A percentile compares a stretch with the other conserved stretches of the same genome.
Conservation (phyloP, 2,888 invertebrate genomes). For the Caenorhabditis becei region DNA sequence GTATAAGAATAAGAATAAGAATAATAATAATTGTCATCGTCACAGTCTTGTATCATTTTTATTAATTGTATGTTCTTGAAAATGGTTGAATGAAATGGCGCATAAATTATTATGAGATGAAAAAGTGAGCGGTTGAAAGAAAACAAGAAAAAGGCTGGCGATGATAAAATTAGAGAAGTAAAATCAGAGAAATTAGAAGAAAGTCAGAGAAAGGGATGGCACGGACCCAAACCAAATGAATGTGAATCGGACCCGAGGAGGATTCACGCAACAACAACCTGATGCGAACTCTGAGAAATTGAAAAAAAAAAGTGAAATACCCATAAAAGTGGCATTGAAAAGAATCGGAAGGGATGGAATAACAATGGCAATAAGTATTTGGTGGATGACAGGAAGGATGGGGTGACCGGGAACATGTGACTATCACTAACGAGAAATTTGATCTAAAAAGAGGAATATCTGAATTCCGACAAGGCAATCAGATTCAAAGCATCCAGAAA, state of each 20-base stretch:
- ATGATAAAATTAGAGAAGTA: background rate
- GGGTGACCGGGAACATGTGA: conserved; percentile 37
- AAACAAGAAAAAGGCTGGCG: background rate
- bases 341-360: background rate
- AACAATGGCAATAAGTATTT: conserved; percentile 12
- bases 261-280: conserved; percentile 47
- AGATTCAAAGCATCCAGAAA: conserved; percentile 17
- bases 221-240: conserved; percentile 4
- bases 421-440: conserved; percentile 37
- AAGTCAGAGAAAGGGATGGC: background rate
- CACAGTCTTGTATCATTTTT: background rate
- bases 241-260: conserved; percentile 48
- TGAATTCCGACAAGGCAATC: background rate
- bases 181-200: background rate
- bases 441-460: background rate
- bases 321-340: conserved; percentile 48
- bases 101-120: conserved; percentile 1
- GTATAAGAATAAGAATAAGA: background rate
- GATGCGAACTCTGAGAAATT: conserved; percentile 36
- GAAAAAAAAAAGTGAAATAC: conserved; percentile 23
- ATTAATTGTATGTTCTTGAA: conserved; percentile 6
- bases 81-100: background rate
- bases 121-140: background rate
- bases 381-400: conserved; percentile 17
- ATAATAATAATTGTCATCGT: too few species aligned